Conservation (phyloP, 2,797 vertebrate species). For the Peromyscus attwateri region DNA sequence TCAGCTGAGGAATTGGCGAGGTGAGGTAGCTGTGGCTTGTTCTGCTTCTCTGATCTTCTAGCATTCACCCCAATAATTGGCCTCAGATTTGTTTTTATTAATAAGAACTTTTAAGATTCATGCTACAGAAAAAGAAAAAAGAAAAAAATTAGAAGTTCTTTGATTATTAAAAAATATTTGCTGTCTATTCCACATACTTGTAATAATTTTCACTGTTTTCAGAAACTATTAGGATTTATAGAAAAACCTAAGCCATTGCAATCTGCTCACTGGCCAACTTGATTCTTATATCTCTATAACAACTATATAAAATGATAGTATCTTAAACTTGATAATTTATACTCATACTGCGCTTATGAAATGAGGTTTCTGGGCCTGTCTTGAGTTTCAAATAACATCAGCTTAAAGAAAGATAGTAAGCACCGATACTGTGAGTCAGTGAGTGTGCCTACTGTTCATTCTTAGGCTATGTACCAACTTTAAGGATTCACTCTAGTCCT, state of each 20-base stretch:
- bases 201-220: constrained; percentile 19
- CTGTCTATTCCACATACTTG: background rate
- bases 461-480: background rate
- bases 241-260: background rate
- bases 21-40: no score
- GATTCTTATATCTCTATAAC: background rate
- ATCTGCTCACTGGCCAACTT: background rate
- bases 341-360: background rate
- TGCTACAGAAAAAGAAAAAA: no score
- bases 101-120: no score
- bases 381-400: background rate
- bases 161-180: constrained; percentile 24
- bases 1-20: no score
- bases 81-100: no score
- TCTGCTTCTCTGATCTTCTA: no score
- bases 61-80: no score
- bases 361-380: background rate
- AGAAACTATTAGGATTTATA: background rate
- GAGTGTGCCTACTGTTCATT: background rate
- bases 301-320: constrained; percentile 1
- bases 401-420: background rate
- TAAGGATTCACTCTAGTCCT: background rate
- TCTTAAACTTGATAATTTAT: background rate
- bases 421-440: background rate
- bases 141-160: background rate